Percentiles rank a stretch among this genome's conserved stretches.
phyloP scores from a whole-genome alignment of 2,888 invertebrate species.

The Mystacides longicornis region DNA sequence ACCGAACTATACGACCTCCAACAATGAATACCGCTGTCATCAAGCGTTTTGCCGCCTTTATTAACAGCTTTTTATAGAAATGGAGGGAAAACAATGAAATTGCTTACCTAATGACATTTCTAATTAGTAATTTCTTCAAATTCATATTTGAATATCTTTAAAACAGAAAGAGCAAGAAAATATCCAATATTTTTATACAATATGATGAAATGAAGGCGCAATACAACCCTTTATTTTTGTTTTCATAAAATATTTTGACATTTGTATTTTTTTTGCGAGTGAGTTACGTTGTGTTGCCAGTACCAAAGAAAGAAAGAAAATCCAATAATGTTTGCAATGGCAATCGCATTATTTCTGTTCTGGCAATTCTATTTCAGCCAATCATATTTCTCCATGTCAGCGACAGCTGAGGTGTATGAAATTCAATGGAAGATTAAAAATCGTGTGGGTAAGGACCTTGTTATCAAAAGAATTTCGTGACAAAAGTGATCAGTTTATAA shows the following conservation, averaged over 20 bases:
- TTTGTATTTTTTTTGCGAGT: not conserved
- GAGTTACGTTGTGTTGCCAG: not conserved
- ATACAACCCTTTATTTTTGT: not conserved
- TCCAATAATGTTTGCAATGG: not conserved
- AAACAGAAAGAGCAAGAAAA: not conserved
- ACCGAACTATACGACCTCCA: too few relatives aligned
- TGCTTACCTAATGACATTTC: slow-evolving; percentile 5
- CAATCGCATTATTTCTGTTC: not conserved
- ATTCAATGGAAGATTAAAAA: not conserved
- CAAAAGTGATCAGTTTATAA: not conserved
- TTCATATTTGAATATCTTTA: not conserved
- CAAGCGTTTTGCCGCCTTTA: not conserved
- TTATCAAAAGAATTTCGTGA: not conserved
- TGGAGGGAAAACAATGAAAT: slow-evolving; percentile 8
- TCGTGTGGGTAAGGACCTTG: not conserved
- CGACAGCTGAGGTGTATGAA: not conserved
- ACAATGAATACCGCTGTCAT: too few relatives aligned
- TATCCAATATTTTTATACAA: not conserved
- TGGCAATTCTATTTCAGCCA: slow-evolving; percentile 4
- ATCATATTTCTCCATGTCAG: slow-evolving; percentile 16
- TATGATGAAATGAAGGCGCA: not conserved
- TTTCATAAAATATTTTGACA: not conserved
- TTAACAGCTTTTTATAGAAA: slow-evolving; percentile 3
- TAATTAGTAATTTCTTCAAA: not conserved
- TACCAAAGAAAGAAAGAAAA: not conserved